Evolutionary conservation across 2,797 vertebrate species (phyloP).

Genomic region (Argyrosomus regius): DNA sequence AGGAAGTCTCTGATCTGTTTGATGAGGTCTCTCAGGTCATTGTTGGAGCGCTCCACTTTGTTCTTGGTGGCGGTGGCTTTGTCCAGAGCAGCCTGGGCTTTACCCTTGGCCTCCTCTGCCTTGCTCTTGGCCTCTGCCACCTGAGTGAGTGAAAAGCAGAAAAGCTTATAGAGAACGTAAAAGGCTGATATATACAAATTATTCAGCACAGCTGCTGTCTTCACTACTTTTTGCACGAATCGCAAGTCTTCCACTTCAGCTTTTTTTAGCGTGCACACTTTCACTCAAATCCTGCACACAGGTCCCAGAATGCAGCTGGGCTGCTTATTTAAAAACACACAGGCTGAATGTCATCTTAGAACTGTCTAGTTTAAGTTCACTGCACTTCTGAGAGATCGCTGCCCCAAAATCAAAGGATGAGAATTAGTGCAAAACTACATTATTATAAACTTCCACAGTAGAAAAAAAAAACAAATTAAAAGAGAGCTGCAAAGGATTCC

Average conservation of each 20-base stretch:
- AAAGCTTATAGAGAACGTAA: neutral
- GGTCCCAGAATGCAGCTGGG: neutral
- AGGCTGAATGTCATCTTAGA: neutral
- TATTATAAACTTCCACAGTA: neutral
- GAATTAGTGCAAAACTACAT: neutral
- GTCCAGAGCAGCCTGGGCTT: slow-evolving; percentile 91
- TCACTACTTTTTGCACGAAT: neutral
- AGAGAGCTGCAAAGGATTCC: neutral
- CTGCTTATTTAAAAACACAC: neutral
- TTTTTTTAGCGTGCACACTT: neutral
- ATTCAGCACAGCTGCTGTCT: neutral
- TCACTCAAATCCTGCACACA: neutral
- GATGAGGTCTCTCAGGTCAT: slow-evolving; percentile 95
- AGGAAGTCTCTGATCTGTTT: slow-evolving; percentile 95
- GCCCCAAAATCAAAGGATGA: neutral
- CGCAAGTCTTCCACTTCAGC: neutral
- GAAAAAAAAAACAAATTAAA: neutral
- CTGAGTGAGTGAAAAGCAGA: slow-evolving; percentile 76
- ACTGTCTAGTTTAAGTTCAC: neutral
- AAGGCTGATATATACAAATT: neutral
- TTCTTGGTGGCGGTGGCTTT: slow-evolving; percentile 92
- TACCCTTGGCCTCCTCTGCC: slow-evolving; percentile 90
- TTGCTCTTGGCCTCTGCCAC: slow-evolving; percentile 92
- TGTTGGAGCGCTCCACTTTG: slow-evolving; percentile 93
- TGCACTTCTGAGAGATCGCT: too few species aligned